These are phyloP conservation scores for Heliangelus exortis DNA, from an alignment of 2,797 vertebrate genomes.

Conservation along the genomic window DNA sequence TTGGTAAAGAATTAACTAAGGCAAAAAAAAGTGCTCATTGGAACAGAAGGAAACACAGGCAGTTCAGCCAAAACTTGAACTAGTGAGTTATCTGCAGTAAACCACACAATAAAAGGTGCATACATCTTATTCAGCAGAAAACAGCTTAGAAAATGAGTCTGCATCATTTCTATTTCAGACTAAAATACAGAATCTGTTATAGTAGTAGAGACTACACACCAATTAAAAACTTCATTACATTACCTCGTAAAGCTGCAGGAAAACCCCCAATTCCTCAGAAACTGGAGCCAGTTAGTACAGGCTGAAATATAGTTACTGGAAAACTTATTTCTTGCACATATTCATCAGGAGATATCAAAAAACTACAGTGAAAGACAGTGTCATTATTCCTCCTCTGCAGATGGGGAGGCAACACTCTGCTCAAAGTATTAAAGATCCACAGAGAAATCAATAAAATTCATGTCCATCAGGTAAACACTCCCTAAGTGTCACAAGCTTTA, in stretches of 20 bases:
- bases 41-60: not conserved
- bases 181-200: not conserved
- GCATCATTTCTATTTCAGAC: not conserved
- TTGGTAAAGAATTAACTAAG: not conserved
- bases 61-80: not conserved
- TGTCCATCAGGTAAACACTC: not conserved
- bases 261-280: not conserved
- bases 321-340: not conserved
- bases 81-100: not conserved
- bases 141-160: not conserved
- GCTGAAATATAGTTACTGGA: not conserved
- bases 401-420: not conserved
- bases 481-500: fast-evolving
- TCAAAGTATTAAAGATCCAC: not conserved
- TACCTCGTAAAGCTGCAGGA: not conserved
- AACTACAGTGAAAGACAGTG: not conserved
- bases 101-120: not conserved
- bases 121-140: not conserved
- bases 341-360: not conserved
- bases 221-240: not conserved
- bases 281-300: not conserved
- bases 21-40: not conserved
- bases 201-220: not conserved
- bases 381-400: not conserved
- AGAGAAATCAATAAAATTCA: not conserved